Base-by-base conservation (phyloP, 2,888 invertebrate species). In the Trachelus stipa region DNA sequence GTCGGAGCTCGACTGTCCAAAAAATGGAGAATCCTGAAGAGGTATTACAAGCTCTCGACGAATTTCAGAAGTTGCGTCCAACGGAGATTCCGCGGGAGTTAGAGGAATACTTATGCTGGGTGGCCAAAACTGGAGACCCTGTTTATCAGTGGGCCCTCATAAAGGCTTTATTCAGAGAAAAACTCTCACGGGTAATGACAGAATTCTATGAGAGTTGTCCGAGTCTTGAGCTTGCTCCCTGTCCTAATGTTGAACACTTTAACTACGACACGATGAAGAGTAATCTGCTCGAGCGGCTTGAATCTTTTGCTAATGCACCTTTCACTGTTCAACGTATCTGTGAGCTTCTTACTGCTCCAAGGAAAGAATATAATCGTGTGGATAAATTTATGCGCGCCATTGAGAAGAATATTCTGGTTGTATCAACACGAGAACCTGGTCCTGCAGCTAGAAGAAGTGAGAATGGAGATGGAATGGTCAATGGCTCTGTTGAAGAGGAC, bases 341-440 rank as follows among this genome's bases (percentile, higher is more conserved):
- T 92, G 99, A 99, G 92, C 93, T 99, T 37, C 92, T 99, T 3
- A 97, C 97, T 4, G 95, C 95, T 84, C 99, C 99, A 2, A 94
- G 96, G 34, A 97, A 97, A 90, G 98, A 99, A 90, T 99, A 99
- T 92, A 97, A 97, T 89, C 94, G 98, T 81, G 96, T 98, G 81
- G 99, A 99, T 90, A 99, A 99, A 91, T 99, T 97, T 90, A 97
- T 99, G 96, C 93, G 99, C 79, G 99, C 99, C 0, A 93, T 99
- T 80, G 99, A 99, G 91, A 99, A 99, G 92, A 97, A 97, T 87
- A 97, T 98, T 85, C 92, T 97, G 85, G 98, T 98, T 79, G 97
- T 98, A 12, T 93, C 93, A 4, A 93, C 93, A 3, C 90, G 92
- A 69, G 93, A 93, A 74, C 93, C 93, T 0, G 92, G 92, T 0